Evolutionary conservation across 1,140 invertebrate genomes (phyloP).

Genomic region (Drosophila pruinosa): DNA sequence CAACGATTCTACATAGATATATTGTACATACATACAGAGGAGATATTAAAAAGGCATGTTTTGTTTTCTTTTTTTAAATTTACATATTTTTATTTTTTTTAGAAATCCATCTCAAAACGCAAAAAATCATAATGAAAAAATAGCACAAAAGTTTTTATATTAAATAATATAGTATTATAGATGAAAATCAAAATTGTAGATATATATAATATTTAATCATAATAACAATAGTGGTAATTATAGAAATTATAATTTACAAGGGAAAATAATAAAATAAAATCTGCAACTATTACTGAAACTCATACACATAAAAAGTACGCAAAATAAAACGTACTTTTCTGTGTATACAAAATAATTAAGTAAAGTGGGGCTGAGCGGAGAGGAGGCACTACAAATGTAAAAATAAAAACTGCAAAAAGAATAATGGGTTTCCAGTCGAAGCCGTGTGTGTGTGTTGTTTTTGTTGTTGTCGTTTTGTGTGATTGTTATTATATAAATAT

Average conservation of each 20-base stretch:
- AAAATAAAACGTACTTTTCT: constrained; percentile 44
- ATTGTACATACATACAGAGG: constrained; percentile 22
- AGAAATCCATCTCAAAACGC: constrained; percentile 76
- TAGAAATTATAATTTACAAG: constrained; percentile 14
- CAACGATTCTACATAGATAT: background rate
- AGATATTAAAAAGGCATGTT: constrained; percentile 56
- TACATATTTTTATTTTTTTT: constrained; percentile 61
- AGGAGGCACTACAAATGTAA: constrained; percentile 2
- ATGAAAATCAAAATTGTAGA: constrained; percentile 40
- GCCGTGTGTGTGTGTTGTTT: background rate
- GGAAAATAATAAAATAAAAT: background rate
- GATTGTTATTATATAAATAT: constrained; percentile 50
- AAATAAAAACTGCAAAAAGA: background rate
- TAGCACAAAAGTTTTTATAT: constrained; percentile 60
- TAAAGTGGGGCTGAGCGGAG: background rate
- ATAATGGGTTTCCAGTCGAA: background rate
- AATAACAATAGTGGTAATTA: constrained; percentile 25
- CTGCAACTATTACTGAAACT: constrained; percentile 17
- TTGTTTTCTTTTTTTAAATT: constrained; percentile 51
- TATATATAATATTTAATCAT: constrained; percentile 21
- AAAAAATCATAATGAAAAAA: constrained; percentile 70
- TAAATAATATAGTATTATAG: constrained; percentile 36
- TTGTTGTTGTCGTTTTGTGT: constrained; percentile 17
- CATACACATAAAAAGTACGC: constrained; percentile 30
- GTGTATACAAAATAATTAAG: constrained; percentile 31